Base-by-base conservation (phyloP, 2,113 vertebrate species). In the Anguilla rostrata region DNA sequence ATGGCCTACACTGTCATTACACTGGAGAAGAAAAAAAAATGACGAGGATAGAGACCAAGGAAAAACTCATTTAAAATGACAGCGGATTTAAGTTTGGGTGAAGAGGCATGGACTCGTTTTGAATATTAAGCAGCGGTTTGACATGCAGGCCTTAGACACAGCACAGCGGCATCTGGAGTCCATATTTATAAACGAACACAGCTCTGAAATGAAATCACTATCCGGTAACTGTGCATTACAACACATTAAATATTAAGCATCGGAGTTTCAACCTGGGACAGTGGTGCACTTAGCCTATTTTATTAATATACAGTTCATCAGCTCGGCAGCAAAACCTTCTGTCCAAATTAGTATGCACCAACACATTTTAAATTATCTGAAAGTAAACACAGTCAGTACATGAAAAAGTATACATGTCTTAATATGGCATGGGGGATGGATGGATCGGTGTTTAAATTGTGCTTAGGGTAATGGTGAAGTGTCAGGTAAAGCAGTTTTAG, bases 1-100 rank as follows among this genome's bases (percentile, higher is more conserved):
- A 87, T 84, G 81, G 71, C 71, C 78, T 63, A 57, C 53, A 5
- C 75, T 66, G 71, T 81, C 83, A 81, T 87, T 84, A 84, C 56
- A 46, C 46, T 41, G 75, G 71, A 63, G 57, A 78, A 34, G 41
- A 57, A 78, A 49, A 82, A 82, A 78, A 85, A 34, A 81, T 79
- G 12, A 40, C 29, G 12, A 14, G 40, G 39, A 78, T 41, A 34
- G n/a, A n/a, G 57, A 22, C 22, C 0, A 18, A 60, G 5, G 39
- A 40, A 85, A 56, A 53, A 79, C 6, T 49, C 80, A 49, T 75
- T 86, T 81, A 83, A 53, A 86, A 86, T 34, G 57, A 83, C 11
- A 26, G 63, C 60, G 43, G 85, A 86, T 86, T 83, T 82, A 18
- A 75, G 85, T 83, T 22, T 82, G n/a, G 49, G 80, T 16, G 40